These are phyloP conservation scores for Machimus rusticus DNA, from an alignment of 2,888 invertebrate genomes.

Conservation along the genomic window DNA sequence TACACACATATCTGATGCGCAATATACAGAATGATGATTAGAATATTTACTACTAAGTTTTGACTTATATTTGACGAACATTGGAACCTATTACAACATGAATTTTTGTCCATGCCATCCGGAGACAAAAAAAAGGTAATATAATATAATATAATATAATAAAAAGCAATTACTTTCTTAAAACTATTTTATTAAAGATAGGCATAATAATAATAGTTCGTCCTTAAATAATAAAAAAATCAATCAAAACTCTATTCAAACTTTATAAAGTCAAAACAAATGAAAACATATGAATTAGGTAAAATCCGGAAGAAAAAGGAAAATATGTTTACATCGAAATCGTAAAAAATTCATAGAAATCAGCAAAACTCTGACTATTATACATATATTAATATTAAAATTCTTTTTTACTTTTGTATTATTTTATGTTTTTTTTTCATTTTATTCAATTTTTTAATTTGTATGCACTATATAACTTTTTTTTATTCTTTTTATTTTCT, in stretches of 20 bases:
- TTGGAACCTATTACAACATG: no score
- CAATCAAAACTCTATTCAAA: constrained; percentile 21
- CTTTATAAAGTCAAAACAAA: not conserved
- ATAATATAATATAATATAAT: not conserved
- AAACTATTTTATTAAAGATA: constrained; percentile 31
- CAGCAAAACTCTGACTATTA: not conserved
- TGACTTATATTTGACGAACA: no score
- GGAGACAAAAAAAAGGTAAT: no score
- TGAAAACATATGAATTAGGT: constrained; percentile 8
- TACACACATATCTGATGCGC: no score
- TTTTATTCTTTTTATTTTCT: not conserved
- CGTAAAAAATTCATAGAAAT: not conserved
- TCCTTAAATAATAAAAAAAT: constrained; percentile 11
- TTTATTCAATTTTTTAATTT: not conserved
- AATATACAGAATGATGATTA: no score
- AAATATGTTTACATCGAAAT: constrained; percentile 2
- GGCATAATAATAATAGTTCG: constrained; percentile 17
- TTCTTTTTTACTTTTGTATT: not conserved
- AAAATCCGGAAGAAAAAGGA: not conserved
- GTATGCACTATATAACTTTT: not conserved
- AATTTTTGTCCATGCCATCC: no score
- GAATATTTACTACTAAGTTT: no score
- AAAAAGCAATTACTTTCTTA: not conserved
- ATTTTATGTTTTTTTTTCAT: not conserved
- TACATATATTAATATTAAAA: not conserved